phyloP scores from a whole-genome alignment of 2,888 invertebrate species.

The Proisotoma minuta region DNA sequence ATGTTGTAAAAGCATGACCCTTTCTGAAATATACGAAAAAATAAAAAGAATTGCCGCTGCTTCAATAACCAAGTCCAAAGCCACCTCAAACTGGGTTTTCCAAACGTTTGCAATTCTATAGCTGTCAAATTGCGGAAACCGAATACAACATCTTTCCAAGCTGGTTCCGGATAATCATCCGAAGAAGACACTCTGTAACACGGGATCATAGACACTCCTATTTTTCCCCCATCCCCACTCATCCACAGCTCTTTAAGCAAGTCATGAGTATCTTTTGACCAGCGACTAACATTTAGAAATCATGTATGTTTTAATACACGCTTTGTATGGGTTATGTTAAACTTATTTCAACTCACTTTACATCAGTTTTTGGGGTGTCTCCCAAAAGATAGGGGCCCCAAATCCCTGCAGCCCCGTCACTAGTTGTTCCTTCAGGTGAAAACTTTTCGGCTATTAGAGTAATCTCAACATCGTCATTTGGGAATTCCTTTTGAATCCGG shows the following conservation, averaged over 20 bases:
- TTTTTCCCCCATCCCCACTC: constrained; percentile 34
- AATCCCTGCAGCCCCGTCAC: constrained; percentile 63
- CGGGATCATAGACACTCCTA: constrained; percentile 45
- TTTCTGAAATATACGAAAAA: constrained; percentile 43
- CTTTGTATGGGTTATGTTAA: background rate
- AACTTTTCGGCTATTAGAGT: constrained; percentile 64
- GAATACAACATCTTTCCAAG: constrained; percentile 49
- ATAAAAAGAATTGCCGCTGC: no score
- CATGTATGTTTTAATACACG: background rate
- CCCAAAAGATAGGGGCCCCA: constrained; percentile 65
- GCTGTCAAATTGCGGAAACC: constrained; percentile 48
- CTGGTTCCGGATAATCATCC: constrained; percentile 41
- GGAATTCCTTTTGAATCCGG: constrained; percentile 60
- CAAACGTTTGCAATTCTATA: constrained; percentile 44
- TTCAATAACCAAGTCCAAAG: background rate
- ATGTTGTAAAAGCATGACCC: constrained; percentile 64
- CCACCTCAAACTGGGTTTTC: constrained; percentile 37
- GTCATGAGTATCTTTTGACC: constrained; percentile 43
- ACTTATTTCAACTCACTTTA: constrained; percentile 20
- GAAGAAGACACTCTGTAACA: constrained; percentile 25
- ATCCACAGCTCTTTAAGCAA: constrained; percentile 41
- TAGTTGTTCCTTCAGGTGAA: constrained; percentile 69
- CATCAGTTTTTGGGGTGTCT: constrained; percentile 53
- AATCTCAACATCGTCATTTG: constrained; percentile 55
- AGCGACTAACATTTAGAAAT: background rate